A percentile compares a stretch with the other conserved stretches of the same genome.
Conservation (phyloP, 2,797 vertebrate genomes). For the Crenuchus spilurus region DNA sequence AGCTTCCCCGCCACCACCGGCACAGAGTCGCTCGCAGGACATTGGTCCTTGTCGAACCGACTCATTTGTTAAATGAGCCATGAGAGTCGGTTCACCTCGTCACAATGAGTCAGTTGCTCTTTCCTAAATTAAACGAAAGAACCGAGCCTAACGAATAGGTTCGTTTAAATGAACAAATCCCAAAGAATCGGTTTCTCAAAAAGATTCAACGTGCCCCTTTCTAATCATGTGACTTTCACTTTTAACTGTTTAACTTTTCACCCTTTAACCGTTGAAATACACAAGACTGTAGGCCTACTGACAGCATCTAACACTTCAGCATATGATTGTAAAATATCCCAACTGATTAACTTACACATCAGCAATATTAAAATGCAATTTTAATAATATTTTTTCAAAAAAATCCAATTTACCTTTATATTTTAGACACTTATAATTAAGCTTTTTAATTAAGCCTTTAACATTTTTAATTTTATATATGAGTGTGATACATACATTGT, state of each 20-base stretch:
- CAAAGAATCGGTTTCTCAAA: background rate
- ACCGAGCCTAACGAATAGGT: background rate
- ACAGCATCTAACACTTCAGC: no score
- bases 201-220: background rate
- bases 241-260: background rate
- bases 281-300: background rate
- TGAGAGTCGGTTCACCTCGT: background rate
- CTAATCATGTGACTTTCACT: background rate
- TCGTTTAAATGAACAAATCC: background rate
- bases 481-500: no score
- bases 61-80: background rate
- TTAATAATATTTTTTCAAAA: no score
- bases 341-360: no score
- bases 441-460: no score
- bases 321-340: no score
- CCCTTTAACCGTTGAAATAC: background rate
- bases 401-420: no score
- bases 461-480: no score
- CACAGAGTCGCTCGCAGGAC: background rate
- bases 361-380: no score
- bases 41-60: background rate
- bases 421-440: no score
- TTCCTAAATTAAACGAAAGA: no score
- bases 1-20: conserved; percentile 29
- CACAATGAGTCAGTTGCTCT: background rate